phyloP scores from a whole-genome alignment of 2,797 vertebrate species.

The Lophius americanus region DNA sequence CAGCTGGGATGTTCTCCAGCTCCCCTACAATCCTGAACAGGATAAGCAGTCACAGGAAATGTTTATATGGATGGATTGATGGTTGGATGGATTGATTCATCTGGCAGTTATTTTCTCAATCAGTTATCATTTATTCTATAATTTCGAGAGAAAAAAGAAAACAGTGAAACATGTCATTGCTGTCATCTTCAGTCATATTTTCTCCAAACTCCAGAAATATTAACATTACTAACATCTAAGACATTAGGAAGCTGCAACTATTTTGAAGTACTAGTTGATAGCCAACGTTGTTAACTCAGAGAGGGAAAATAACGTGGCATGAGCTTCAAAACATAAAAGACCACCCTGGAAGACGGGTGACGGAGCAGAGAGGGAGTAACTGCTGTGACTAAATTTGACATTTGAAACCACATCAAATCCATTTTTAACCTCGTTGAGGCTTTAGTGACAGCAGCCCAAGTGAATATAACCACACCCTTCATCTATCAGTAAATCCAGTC shows the following conservation, averaged over 20 bases:
- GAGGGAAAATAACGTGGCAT: neutral
- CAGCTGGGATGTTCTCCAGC: no score
- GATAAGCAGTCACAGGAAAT: no score
- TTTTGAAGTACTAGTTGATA: neutral
- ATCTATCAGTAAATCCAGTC: conserved; percentile 36
- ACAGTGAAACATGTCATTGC: neutral
- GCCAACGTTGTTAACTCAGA: neutral
- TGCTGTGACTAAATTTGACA: conserved; percentile 10
- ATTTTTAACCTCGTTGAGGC: conserved; percentile 26
- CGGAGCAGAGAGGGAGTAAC: neutral
- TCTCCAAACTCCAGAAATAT: neutral
- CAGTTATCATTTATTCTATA: neutral
- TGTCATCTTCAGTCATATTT: neutral
- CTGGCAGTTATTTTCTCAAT: no score
- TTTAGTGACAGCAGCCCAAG: conserved; percentile 23
- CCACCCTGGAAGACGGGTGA: neutral
- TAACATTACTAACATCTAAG: neutral
- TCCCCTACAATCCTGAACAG: no score
- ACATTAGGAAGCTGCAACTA: neutral
- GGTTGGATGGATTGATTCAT: no score
- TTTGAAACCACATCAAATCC: conserved; percentile 18
- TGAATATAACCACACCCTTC: conserved; percentile 36
- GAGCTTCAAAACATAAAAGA: neutral
- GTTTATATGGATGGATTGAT: no score
- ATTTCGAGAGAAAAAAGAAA: no score